A percentile compares a stretch with the other conserved stretches of the same genome.
phyloP scores from a whole-genome alignment of 2,113 vertebrate species.

The Vidua chalybeata region DNA sequence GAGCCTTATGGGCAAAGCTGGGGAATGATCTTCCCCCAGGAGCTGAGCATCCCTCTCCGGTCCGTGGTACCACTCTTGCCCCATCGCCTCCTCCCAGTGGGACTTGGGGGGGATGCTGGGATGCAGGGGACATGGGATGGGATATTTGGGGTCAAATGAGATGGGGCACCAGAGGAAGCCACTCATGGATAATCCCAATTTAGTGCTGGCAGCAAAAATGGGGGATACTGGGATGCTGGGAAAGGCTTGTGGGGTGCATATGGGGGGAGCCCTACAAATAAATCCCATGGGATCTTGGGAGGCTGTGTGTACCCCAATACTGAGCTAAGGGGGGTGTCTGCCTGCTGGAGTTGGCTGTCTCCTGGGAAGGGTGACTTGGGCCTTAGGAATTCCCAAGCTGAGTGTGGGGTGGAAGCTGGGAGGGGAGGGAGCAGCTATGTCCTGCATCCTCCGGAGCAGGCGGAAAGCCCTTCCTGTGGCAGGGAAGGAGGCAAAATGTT shows the following conservation, averaged over 20 bases:
- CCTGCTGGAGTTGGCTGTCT: fast-evolving
- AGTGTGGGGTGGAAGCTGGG: neutral
- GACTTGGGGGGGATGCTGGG: neutral
- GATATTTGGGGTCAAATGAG: neutral
- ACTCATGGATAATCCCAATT: neutral
- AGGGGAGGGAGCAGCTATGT: neutral
- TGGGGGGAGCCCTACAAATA: neutral
- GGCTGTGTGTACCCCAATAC: fast-evolving
- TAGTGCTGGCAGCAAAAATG: neutral
- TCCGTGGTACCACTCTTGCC: fast-evolving
- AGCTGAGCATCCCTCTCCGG: neutral
- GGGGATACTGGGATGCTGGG: neutral
- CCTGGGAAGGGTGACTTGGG: neutral
- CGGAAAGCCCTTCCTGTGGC: neutral
- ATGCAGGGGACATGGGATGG: fast-evolving
- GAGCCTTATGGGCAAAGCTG: neutral
- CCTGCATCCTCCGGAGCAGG: neutral
- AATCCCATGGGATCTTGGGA: neutral
- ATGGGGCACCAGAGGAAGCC: neutral
- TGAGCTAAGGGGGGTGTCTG: neutral
- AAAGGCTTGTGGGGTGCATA: too few species aligned
- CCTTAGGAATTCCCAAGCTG: neutral
- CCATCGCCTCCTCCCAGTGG: fast-evolving
- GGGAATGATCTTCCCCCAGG: neutral
- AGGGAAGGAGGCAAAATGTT: neutral